Evolutionary conservation across 2,888 invertebrate genomes (phyloP), one percentile per base, ranked within the genome.

Genomic region (Gerris lacustris): DNA sequence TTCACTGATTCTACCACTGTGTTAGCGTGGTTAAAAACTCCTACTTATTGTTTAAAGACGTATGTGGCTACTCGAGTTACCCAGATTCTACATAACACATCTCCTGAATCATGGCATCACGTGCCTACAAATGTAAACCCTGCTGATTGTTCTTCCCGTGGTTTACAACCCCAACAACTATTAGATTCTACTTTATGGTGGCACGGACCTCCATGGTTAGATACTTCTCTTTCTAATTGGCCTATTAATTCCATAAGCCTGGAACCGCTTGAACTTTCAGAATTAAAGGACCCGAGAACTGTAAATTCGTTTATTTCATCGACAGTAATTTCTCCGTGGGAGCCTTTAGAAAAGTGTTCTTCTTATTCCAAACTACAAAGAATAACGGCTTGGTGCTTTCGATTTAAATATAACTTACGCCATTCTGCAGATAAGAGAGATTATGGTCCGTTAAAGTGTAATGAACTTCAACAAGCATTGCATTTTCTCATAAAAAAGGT

Each of bases 61-160:
- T 47, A 47, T 72, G 76, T 77, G 2, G 69, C 68, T 45, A 79
- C 79, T 71, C 62, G 76, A 31, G 74, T 77, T 0, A 67, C 73
- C 71, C 77, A 78, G 71, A 78, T 78, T 45, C 74, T 76, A 55
- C 45, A 45, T 43, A 47, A 74, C 31, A 70, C 73, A n/a, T 45
- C 67, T 5, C 55, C 67, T 5, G 69, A 74, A 6, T 44, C 70
- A 0, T 79, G 78, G 78, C 55, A 72, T 18, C 76, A 77, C 73
- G 73, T 79, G 6, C 77, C 78, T 6, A 77, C 78, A 7, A 43
- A 45, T 6, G 11, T 74, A 6, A 79, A 79, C 70, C 77, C 77
- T 7, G 78, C 78, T 5, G 78, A 79, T 72, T 47, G 47, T 47
- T 47, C 47, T 47, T 47, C 47, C 11, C 47, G 47, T 11, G 47